Base-by-base conservation (phyloP, 2,888 invertebrate species). In the Punctoribates punctum region DNA sequence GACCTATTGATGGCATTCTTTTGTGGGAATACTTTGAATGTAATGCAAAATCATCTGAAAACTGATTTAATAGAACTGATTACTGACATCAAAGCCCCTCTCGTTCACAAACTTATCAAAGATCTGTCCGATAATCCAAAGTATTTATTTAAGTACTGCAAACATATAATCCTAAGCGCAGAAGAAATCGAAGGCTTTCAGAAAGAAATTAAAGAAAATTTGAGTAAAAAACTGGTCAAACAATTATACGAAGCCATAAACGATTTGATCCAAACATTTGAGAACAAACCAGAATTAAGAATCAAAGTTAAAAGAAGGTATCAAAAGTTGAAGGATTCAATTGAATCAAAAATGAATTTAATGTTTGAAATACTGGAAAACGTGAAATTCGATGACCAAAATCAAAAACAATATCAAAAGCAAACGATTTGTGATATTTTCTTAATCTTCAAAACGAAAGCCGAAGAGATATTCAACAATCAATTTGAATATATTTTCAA, bases 11-110 rank as follows among this genome's bases (percentile, higher is more conserved):
- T 62, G 9, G 23, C 20, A 62, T 4, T 62, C 15, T 38, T 65
- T n/a, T 34, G 65, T 34, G 34, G 3, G n/a, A 65, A 65, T 38
- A n/a, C 65, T n/a, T 65, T 34, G 34, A 6, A 38, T 65, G 17
- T 34, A 38, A 65, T 65, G 65, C 34, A 62, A 62, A 62, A 38
- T n/a, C 65, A 65, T 38, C 20, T 65, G n/a, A 65, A 65, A 20
- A 34, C 20, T n/a, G 27, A 65, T 38, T 65, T 65, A 65, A 65
- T 65, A 15, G 34, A 65, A 65, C 20, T 65, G 3, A 11, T 65
- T 5, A 65, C 65, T 34, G 65, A 38, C 38, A 65, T 29, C 0
- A 38, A 65, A 17, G 34, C 65, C 1, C 13, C n/a, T 13, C 17
- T 27, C 8, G n/a, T 65, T 34, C 27, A 29, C n/a, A n/a, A 65